Evolutionary conservation across 1,140 invertebrate genomes (phyloP), one percentile per base, ranked within the genome.

Genomic region (Ceratitis capitata): DNA sequence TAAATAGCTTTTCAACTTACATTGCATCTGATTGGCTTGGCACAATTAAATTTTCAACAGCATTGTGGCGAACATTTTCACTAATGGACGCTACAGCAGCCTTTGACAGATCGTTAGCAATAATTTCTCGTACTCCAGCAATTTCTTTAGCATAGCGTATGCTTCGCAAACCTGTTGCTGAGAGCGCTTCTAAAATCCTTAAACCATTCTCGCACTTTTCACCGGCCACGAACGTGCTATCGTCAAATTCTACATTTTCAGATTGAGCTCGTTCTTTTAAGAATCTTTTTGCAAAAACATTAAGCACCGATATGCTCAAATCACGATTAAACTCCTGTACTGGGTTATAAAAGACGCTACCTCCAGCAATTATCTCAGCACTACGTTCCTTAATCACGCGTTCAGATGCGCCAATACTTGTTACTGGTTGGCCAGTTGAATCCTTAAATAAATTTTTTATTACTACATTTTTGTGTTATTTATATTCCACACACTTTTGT

Each of bases 291-390:
- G 92, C 92, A 90, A 94, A 95, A 26, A 93, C 91, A 86, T 92
- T 94, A 23, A 95, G 87, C 2, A 95, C 95, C 3, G 94, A 92
- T 88, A 96, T 94, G 92, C 95, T 98, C n/a, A 99, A 92, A 93
- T 99, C 98, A 88, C 98, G 93, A 91, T 99, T 99, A 89, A 99
- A 99, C 92, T 99, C 97, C 92, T 99, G 98, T 23, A 99, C 98
- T 3, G 97, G 98, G 93, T 99, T 99, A 89, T 99, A 99, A 92
- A 99, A 99, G 0, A 99, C 97, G 90, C 96, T 87, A 23, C 90
- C 91, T n/a, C 91, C 89, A 6, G 88, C 89, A 45, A 92, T 87
- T 23, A 92, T 92, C 56, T 91, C 88, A 0, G 91, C 89, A 29
- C 88, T 89, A 9, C 89, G 87, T 85, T 92, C 91, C 0, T 83